Evolutionary conservation across 2,113 vertebrate species (phyloP).

Genomic region (Microtus richardsoni): DNA sequence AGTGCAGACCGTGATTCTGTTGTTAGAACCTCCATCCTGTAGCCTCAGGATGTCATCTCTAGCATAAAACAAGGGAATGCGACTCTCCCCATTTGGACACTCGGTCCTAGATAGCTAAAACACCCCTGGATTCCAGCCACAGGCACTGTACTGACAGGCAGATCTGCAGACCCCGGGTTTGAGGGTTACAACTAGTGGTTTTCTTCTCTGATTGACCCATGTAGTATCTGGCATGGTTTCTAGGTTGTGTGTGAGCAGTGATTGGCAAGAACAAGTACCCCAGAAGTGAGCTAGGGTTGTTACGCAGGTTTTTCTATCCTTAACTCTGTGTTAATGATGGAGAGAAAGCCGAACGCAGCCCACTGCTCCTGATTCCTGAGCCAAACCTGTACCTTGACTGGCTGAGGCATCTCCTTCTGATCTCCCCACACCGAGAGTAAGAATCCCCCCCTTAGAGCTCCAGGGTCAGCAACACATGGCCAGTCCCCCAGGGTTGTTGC

Average conservation of each 20-base stretch:
- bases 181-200: not conserved
- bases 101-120: not conserved
- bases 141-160: not conserved
- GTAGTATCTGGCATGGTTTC: not conserved
- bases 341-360: not conserved
- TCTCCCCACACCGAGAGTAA: too few species aligned
- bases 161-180: not conserved
- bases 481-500: not conserved
- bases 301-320: not conserved
- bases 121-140: not conserved
- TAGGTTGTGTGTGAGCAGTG: not conserved
- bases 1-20: not conserved
- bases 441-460: not conserved
- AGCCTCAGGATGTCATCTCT: not conserved
- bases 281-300: not conserved
- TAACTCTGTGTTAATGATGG: not conserved
- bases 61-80: too few species aligned
- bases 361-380: not conserved
- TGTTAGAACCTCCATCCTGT: not conserved
- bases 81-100: not conserved
- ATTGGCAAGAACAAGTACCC: not conserved
- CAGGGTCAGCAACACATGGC: fast-evolving
- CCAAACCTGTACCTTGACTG: not conserved
- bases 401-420: not conserved
- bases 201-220: not conserved